Base-by-base conservation (phyloP, 92 coral and sea anemone species). In the Hydrozoanthus gracilis region DNA sequence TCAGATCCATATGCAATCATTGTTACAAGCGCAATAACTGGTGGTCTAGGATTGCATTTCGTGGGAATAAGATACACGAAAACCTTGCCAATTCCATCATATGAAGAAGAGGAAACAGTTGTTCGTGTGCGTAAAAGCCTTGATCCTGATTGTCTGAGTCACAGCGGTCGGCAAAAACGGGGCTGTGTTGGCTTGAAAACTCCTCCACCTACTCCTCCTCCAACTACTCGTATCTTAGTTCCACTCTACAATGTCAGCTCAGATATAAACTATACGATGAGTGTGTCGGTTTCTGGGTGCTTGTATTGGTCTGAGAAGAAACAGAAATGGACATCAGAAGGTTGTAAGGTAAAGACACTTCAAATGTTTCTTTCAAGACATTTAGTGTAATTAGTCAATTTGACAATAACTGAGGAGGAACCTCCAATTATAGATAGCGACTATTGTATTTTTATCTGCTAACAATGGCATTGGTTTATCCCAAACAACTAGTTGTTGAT, bases 121-220 rank as follows among this genome's bases (percentile, higher is more conserved):
- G 52, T n/a, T 6, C 88, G 90, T 82, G 83, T 49, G 16, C 70
- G 88, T 20, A 90, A 92, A 54, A 13, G 44, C 8, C n/a, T 62
- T 45, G 84, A 79, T n/a, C 84, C 72, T 14, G 93, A 92, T 55
- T 92, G 93, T 54, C 71, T 72, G 55, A 77, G 86, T 65, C 61
- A 14, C 44, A 89, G 70, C 11, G 88, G 92, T 14, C 80, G 96
- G 16, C 92, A 86, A 51, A 89, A 89, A 56, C 87, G 96, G 17
- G 87, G 93, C 12, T 94, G 97, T 71, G 87, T 94, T 35, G 93
- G 97, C 44, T 92, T 94, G 13, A 94, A 94, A 74, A 92, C 92
- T 83, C 95, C 97, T 51, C 97, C 97, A 17, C 92, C 93, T 61
- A 89, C 93, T 71, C 92, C 95, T 72, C 87, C 95, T 67, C 92